Percentiles rank a stretch among this genome's conserved stretches.
Evolutionary conservation across 92 coral and sea anemone species (phyloP).

Genomic region (Blastomussa wellsi): DNA sequence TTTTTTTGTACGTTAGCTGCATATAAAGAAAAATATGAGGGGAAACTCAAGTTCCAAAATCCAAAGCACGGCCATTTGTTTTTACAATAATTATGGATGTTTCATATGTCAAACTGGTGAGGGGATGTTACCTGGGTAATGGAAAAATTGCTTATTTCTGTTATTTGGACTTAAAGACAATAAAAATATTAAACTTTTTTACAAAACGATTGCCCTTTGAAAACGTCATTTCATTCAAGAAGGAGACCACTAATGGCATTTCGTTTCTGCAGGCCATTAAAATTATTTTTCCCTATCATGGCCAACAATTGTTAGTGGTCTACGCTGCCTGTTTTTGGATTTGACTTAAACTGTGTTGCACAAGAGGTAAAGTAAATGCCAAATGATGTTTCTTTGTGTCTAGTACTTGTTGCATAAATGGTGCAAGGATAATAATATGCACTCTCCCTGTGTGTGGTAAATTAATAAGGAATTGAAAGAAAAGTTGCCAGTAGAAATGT

Average conservation of each 20-base stretch:
- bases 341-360: background rate
- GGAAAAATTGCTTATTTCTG: no score
- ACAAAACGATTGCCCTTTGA: background rate
- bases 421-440: background rate
- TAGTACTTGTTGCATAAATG: slow-evolving; percentile 1
- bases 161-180: background rate
- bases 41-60: background rate
- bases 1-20: background rate
- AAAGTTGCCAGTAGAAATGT: background rate
- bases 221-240: background rate
- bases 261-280: background rate
- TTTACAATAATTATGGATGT: background rate
- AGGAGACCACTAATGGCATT: background rate
- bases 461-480: slow-evolving; percentile 32
- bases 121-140: background rate
- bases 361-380: background rate
- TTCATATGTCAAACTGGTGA: background rate
- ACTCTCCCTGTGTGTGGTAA: slow-evolving; percentile 23
- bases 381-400: background rate
- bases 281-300: background rate
- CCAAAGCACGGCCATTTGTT: background rate
- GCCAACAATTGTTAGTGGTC: background rate
- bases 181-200: background rate
- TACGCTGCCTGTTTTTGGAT: background rate
- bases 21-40: background rate